phyloP scores from a whole-genome alignment of 1,140 invertebrate species.

The Pseudomyrmex sp. region DNA sequence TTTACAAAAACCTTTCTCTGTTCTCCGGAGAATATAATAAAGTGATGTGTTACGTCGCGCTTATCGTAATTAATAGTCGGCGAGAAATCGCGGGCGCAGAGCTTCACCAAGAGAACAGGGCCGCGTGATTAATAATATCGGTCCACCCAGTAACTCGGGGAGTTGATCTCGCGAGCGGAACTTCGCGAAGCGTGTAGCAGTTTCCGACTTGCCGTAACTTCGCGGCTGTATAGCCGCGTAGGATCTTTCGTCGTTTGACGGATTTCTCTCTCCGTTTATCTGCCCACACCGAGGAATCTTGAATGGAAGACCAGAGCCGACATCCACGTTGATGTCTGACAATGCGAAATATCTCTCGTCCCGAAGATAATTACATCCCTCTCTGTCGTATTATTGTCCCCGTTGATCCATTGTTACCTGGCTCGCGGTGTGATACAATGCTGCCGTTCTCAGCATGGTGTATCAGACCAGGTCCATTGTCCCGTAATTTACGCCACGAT shows the following conservation, averaged over 20 bases:
- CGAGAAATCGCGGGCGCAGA: slow-evolving; percentile 20
- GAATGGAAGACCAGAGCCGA: slow-evolving; percentile 39
- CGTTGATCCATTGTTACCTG: slow-evolving; percentile 67
- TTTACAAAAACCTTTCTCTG: slow-evolving; percentile 32
- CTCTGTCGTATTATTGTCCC: slow-evolving; percentile 71
- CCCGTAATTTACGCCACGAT: slow-evolving; percentile 70
- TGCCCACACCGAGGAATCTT: not conserved
- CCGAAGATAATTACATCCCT: slow-evolving; percentile 74
- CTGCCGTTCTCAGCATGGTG: slow-evolving; percentile 53
- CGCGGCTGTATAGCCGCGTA: not conserved
- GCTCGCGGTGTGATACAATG: slow-evolving; percentile 62
- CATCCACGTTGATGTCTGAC: slow-evolving; percentile 55
- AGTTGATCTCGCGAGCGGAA: slow-evolving; percentile 42
- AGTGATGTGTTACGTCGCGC: slow-evolving; percentile 47
- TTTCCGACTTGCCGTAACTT: slow-evolving; percentile 32
- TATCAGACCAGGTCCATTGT: slow-evolving; percentile 66
- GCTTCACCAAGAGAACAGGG: not conserved
- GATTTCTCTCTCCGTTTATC: slow-evolving; percentile 1
- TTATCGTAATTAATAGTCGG: slow-evolving; percentile 59
- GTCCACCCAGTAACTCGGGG: slow-evolving; percentile 29
- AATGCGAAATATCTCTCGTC: slow-evolving; percentile 65
- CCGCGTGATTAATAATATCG: slow-evolving; percentile 55
- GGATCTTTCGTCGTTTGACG: slow-evolving; percentile 66
- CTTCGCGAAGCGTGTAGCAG: slow-evolving; percentile 26
- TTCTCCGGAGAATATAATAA: slow-evolving; percentile 38